Evolutionary conservation across 1,140 invertebrate species (phyloP).

Genomic region (Ooceraea biroi): DNA sequence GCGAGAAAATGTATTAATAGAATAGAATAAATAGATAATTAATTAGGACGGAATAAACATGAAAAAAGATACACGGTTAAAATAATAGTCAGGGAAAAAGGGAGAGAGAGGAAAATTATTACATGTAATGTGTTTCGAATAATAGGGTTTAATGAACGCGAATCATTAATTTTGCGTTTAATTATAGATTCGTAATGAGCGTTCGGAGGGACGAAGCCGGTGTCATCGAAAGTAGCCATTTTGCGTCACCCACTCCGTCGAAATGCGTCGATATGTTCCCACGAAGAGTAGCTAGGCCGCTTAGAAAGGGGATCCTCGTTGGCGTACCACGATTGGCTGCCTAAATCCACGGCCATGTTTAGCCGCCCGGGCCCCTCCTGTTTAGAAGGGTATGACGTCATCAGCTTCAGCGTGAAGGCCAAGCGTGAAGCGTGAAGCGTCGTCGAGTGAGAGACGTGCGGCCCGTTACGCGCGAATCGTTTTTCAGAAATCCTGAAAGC

Average conservation of each 20-base stretch:
- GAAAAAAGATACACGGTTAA: background rate
- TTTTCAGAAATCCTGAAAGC: conserved; percentile 22
- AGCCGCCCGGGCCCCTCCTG: conserved; percentile 85
- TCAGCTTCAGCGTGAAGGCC: conserved; percentile 66
- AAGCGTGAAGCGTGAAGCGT: conserved; percentile 57
- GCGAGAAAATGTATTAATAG: background rate
- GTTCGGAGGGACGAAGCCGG: conserved; percentile 13
- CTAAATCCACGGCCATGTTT: conserved; percentile 86
- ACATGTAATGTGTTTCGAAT: background rate
- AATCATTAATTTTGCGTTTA: conserved; percentile 36
- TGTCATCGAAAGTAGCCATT: conserved; percentile 70
- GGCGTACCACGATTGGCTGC: conserved; percentile 79
- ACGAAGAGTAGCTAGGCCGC: conserved; percentile 60
- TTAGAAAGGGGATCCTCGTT: conserved; percentile 77
- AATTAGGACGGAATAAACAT: conserved; percentile 14
- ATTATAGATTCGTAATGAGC: conserved; percentile 41
- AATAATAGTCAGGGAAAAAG: background rate
- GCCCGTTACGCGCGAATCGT: background rate
- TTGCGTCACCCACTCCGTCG: conserved; percentile 63
- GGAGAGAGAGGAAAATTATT: background rate
- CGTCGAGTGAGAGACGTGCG: conserved; percentile 49
- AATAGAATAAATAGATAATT: conserved; percentile 16
- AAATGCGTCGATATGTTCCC: conserved; percentile 73
- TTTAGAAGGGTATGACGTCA: conserved; percentile 86
- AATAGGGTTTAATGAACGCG: conserved; percentile 6